Evolutionary conservation across 2,797 vertebrate species (phyloP).

Genomic region (Pangasius larnaudii): DNA sequence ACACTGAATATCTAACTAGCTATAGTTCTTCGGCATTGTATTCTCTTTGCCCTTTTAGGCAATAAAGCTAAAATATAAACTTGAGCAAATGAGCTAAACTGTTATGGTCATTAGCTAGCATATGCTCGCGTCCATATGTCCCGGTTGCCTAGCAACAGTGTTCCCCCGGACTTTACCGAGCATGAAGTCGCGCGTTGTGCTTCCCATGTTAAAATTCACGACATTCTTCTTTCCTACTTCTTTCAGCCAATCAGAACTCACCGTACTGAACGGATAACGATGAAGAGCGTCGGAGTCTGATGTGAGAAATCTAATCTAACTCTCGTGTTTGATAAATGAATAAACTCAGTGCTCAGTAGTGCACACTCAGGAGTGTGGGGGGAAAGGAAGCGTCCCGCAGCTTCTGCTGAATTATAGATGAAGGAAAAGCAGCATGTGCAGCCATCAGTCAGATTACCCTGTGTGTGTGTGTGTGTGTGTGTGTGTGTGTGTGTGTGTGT

Average conservation of each 20-base stretch:
- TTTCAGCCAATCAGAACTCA: neutral
- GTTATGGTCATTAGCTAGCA: neutral
- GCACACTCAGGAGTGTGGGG: neutral
- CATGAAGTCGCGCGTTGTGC: neutral
- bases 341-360: neutral
- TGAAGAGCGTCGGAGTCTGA: neutral
- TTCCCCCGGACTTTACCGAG: neutral
- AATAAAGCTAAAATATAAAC: neutral
- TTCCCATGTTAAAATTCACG: neutral
- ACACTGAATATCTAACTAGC: neutral
- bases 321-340: neutral
- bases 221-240: neutral
- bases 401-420: conserved; percentile 44
- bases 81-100: neutral
- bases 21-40: neutral
- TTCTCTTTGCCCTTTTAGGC: neutral
- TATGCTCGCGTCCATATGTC: neutral
- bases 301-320: neutral
- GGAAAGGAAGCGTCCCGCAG: neutral
- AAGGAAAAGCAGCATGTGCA: conserved; percentile 37
- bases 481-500: conserved; percentile 29
- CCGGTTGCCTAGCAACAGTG: conserved; percentile 1
- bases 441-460: conserved; percentile 22
- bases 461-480: conserved; percentile 34
- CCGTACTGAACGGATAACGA: too few relatives aligned